Conservation (phyloP, 2,113 vertebrate species). For the Acanthochromis polyacanthus region DNA sequence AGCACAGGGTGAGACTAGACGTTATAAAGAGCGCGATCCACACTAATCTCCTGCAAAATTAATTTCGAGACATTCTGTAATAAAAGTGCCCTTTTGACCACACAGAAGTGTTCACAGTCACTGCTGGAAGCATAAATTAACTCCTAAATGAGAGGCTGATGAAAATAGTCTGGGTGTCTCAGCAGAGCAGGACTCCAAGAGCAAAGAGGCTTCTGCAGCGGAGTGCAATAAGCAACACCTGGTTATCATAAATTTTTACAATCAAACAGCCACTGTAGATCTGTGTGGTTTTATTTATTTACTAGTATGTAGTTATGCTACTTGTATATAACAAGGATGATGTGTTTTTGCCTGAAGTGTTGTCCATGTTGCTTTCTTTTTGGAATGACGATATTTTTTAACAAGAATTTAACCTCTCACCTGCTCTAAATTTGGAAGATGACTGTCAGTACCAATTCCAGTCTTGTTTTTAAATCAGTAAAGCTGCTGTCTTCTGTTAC, state of each 20-base stretch:
- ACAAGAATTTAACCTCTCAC: neutral
- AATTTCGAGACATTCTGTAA: constrained; percentile 73
- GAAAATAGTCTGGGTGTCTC: constrained; percentile 51
- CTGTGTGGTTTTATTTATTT: neutral
- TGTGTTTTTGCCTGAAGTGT: neutral
- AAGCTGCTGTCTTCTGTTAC: too few species aligned
- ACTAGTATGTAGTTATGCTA: neutral
- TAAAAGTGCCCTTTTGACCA: constrained; percentile 74
- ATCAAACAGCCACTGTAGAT: constrained; percentile 27
- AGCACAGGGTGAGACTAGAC: constrained; percentile 45
- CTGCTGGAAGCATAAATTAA: constrained; percentile 70
- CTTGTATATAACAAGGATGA: neutral
- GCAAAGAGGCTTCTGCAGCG: constrained; percentile 22
- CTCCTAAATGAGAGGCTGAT: constrained; percentile 69
- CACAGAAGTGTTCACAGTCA: constrained; percentile 47
- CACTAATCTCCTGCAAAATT: constrained; percentile 74
- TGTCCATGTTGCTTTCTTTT: too few species aligned
- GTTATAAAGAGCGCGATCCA: constrained; percentile 53
- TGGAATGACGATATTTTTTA: too few species aligned
- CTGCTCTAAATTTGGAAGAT: neutral
- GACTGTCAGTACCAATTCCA: neutral
- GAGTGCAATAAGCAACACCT: constrained; percentile 43
- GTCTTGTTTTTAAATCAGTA: too few species aligned
- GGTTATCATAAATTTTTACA: constrained; percentile 32
- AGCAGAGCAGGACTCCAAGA: constrained; percentile 18